Evolutionary conservation across 1,140 invertebrate species (phyloP).

Genomic region (Dolichoris vasculosae): DNA sequence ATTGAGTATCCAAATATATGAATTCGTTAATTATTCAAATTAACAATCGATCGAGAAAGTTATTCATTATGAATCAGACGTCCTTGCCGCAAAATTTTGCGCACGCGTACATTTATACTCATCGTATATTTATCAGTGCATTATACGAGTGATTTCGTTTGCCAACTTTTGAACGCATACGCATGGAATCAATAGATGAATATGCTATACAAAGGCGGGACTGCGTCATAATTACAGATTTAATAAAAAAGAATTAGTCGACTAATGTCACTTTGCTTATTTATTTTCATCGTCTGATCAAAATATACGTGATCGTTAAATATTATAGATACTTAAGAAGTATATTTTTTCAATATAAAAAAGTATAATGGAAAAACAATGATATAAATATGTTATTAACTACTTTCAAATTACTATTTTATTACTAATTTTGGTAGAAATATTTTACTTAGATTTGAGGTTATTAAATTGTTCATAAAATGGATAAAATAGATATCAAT

Average conservation of each 20-base stretch:
- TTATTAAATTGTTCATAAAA: no score
- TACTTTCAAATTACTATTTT: background rate
- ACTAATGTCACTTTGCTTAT: background rate
- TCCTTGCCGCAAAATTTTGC: background rate
- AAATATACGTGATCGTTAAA: background rate
- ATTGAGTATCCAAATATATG: no score
- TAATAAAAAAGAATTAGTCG: background rate
- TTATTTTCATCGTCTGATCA: background rate
- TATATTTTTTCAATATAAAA: background rate
- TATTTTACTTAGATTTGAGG: background rate
- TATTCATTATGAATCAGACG: background rate
- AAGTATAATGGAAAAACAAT: background rate
- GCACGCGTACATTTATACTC: background rate
- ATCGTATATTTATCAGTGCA: background rate
- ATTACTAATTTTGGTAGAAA: background rate
- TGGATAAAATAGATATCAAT: no score
- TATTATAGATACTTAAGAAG: background rate
- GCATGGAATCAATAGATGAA: conserved; percentile 7
- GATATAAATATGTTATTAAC: background rate
- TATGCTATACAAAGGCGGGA: background rate
- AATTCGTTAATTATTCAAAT: no score
- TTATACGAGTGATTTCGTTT: background rate
- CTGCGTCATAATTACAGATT: background rate
- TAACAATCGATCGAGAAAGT: background rate
- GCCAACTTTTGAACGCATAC: background rate